Conservation (phyloP, 1,140 invertebrate species). For the Holotrichia oblita region DNA sequence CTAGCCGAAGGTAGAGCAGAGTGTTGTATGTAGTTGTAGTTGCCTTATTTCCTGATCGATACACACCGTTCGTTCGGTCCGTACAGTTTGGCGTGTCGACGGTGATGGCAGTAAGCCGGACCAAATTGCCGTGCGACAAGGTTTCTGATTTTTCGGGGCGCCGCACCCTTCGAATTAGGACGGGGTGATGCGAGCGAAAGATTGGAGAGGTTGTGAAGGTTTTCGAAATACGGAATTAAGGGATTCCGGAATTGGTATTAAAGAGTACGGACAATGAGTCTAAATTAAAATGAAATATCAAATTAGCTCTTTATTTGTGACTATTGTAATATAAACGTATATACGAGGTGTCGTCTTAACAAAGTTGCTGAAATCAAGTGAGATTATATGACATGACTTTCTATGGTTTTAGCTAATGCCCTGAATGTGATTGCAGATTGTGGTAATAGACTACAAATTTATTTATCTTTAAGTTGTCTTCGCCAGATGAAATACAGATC, state of each 20-base stretch:
- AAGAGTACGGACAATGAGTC: too few species aligned
- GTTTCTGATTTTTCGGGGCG: slow-evolving; percentile 43
- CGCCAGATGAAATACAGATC: too few species aligned
- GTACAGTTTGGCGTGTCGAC: neutral
- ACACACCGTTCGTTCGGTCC: neutral
- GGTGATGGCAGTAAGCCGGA: slow-evolving; percentile 35
- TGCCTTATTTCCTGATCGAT: slow-evolving; percentile 42
- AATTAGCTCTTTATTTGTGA: too few species aligned
- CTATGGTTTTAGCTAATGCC: too few species aligned
- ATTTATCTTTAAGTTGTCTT: too few species aligned
- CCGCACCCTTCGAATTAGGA: slow-evolving; percentile 18
- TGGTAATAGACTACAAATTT: too few species aligned
- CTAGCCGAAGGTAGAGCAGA: neutral
- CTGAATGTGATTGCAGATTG: too few species aligned
- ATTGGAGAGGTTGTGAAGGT: neutral
- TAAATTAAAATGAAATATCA: too few species aligned
- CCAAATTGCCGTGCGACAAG: slow-evolving; percentile 44
- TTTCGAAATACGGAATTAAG: neutral
- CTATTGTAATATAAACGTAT: too few species aligned
- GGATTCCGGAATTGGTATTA: neutral
- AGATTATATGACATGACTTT: too few species aligned
- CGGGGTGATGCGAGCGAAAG: neutral
- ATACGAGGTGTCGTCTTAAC: too few species aligned
- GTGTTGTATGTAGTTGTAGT: neutral
- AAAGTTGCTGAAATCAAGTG: too few species aligned